phyloP scores from a whole-genome alignment of 2,113 vertebrate species.

The Scolopax mira region DNA sequence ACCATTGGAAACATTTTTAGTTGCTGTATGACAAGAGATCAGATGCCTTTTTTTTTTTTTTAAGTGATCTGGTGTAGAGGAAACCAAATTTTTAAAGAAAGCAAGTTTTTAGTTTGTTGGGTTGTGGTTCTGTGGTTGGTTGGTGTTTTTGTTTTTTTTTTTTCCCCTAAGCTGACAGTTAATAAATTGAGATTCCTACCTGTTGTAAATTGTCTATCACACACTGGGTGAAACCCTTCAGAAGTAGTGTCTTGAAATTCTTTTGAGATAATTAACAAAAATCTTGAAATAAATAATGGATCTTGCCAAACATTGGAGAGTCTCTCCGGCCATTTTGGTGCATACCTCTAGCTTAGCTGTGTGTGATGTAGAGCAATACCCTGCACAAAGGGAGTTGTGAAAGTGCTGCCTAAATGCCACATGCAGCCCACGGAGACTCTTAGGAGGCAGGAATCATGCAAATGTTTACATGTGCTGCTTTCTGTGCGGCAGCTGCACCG shows the following conservation, averaged over 20 bases:
- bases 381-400: neutral
- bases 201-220: neutral
- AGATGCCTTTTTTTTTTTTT: neutral
- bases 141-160: neutral
- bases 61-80: neutral
- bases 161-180: neutral
- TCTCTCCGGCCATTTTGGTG: neutral
- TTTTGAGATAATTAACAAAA: neutral
- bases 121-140: neutral
- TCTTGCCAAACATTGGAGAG: neutral
- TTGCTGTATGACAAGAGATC: neutral
- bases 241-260: neutral
- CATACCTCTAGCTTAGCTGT: neutral
- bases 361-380: neutral
- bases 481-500: constrained; percentile 46
- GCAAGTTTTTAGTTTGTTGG: neutral
- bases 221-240: neutral
- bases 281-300: neutral
- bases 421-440: neutral
- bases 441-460: constrained; percentile 10
- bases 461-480: constrained; percentile 38
- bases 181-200: neutral
- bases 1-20: neutral
- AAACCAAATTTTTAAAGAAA: neutral
- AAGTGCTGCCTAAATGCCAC: constrained; percentile 37